Percentiles rank a stretch among this genome's conserved stretches.
Conservation (phyloP, 2,113 vertebrate genomes). For the Engraulis encrasicolus region DNA sequence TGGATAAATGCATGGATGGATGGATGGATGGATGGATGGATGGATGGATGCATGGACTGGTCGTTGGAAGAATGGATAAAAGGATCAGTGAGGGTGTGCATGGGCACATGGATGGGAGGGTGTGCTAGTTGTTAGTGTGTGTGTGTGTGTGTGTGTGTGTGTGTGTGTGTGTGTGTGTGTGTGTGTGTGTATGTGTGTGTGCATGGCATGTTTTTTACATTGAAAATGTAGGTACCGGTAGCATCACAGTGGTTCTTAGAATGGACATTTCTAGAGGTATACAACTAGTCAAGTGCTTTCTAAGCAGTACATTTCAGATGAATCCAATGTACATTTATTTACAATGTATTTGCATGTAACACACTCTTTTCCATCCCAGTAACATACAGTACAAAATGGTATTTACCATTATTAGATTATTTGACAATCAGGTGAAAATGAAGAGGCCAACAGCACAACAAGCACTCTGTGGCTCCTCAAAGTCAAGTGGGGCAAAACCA, state of each 20-base stretch:
- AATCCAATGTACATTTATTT: not conserved
- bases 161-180: too few relatives aligned
- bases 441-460: not conserved
- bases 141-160: too few relatives aligned
- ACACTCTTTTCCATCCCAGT: not conserved
- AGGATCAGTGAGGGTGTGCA: not conserved
- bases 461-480: not conserved
- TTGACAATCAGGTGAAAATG: not conserved
- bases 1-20: not conserved
- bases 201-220: too few relatives aligned
- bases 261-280: too few relatives aligned
- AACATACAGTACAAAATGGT: not conserved
- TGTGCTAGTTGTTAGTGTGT: too few relatives aligned
- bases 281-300: not conserved
- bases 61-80: too few relatives aligned
- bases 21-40: not conserved
- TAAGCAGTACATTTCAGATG: not conserved
- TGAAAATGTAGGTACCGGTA: too few relatives aligned
- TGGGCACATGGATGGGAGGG: too few relatives aligned
- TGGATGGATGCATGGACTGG: too few relatives aligned
- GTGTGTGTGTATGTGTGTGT: too few relatives aligned
- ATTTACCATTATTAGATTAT: not conserved
- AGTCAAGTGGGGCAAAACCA: not conserved
- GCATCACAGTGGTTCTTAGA: too few relatives aligned
- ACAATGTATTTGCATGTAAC: not conserved